Percentiles rank a stretch among this genome's conserved stretches.
Evolutionary conservation across 2,888 invertebrate genomes (phyloP).

Genomic region (Spatulosminthurus flaviceps): DNA sequence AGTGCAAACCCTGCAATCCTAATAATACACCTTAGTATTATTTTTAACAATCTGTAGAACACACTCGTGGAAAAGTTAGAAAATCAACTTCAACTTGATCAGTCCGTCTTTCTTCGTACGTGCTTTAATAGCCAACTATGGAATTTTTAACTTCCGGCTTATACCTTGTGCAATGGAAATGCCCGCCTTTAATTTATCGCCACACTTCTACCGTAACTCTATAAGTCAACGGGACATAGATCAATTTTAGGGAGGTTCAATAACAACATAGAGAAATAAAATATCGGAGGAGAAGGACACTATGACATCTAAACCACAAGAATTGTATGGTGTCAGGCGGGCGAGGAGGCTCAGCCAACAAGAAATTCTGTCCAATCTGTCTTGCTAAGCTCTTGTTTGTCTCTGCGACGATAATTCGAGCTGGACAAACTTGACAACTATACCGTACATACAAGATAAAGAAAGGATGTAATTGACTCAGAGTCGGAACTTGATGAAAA

Average conservation of each 20-base stretch:
- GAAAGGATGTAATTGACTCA: too few species aligned
- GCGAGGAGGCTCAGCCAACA: neutral
- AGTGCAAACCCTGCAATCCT: too few species aligned
- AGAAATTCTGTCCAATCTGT: slow-evolving; percentile 1
- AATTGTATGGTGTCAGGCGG: neutral
- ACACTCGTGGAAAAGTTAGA: slow-evolving; percentile 46
- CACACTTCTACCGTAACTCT: neutral
- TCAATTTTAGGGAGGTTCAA: neutral
- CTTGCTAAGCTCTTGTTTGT: neutral
- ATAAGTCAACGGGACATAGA: neutral
- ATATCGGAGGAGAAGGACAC: neutral
- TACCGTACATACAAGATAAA: too few species aligned
- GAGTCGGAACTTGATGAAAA: too few species aligned
- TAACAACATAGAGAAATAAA: neutral
- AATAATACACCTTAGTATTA: too few species aligned
- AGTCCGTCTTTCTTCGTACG: slow-evolving; percentile 43
- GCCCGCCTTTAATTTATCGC: slow-evolving; percentile 22
- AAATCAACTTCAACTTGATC: slow-evolving; percentile 49
- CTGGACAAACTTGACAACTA: too few species aligned
- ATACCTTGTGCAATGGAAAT: slow-evolving; percentile 21
- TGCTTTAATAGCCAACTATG: slow-evolving; percentile 41
- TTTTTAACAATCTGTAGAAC: too few species aligned
- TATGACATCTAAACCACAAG: neutral
- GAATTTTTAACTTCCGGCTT: slow-evolving; percentile 39
- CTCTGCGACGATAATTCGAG: too few species aligned